Conservation (phyloP, 2,888 invertebrate species). For the Lasioglossum figueresi region DNA sequence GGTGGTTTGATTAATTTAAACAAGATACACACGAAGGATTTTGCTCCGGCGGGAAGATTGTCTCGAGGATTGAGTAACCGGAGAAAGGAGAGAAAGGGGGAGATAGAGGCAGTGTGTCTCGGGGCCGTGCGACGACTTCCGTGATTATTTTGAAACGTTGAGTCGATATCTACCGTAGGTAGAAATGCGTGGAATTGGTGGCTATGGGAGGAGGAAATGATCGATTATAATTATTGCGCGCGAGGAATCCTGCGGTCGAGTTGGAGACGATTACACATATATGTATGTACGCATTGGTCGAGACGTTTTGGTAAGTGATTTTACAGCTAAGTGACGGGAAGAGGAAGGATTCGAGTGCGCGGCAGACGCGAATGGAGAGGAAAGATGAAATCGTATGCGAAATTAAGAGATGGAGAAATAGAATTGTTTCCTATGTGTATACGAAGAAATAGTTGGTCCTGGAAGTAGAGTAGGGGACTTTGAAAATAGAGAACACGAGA, state of each 20-base stretch:
- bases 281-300: background rate
- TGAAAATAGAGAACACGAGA: background rate
- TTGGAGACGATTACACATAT: background rate
- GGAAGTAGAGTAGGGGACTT: background rate
- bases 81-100: constrained; percentile 47
- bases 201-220: background rate
- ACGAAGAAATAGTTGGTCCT: too few species aligned
- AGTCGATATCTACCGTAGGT: background rate
- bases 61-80: constrained; percentile 16
- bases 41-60: constrained; percentile 1
- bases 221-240: background rate
- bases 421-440: background rate
- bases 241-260: background rate
- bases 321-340: background rate
- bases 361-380: background rate
- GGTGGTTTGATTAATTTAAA: background rate
- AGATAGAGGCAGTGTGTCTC: background rate
- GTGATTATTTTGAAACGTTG: background rate
- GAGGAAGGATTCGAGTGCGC: background rate
- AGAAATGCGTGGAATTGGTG: background rate
- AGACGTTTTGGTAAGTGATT: background rate
- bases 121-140: background rate
- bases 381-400: too few species aligned
- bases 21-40: background rate
- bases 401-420: background rate